phyloP scores from a whole-genome alignment of 2,113 vertebrate species.

The Callospermophilus lateralis region DNA sequence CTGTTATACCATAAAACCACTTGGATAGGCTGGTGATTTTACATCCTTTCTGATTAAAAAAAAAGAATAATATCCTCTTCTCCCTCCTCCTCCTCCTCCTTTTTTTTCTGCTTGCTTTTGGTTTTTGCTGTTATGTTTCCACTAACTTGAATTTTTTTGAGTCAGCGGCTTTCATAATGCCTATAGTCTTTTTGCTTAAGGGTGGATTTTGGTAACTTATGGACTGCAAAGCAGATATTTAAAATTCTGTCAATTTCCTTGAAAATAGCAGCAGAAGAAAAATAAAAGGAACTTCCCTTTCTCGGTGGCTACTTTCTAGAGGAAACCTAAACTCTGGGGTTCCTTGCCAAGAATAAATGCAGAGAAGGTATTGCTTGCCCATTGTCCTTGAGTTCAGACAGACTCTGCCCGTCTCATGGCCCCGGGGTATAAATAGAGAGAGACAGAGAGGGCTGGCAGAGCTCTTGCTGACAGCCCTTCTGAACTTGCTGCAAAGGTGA shows the following conservation, averaged over 20 bases:
- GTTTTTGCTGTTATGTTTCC: not conserved
- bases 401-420: conserved; percentile 82
- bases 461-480: conserved; percentile 81
- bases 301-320: conserved; percentile 65
- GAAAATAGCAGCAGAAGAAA: conserved; percentile 65
- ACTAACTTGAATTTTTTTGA: not conserved
- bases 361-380: conserved; percentile 80
- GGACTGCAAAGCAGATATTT: conserved; percentile 53
- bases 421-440: conserved; percentile 88
- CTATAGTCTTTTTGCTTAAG: conserved; percentile 28
- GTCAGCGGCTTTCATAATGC: not conserved
- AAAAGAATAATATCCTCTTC: not conserved
- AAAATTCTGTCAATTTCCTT: conserved; percentile 70
- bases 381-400: conserved; percentile 80
- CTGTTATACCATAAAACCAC: not conserved
- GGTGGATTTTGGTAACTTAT: conserved; percentile 39
- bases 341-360: conserved; percentile 79
- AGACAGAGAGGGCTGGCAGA: conserved; percentile 81
- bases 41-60: not conserved
- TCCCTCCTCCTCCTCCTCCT: not conserved
- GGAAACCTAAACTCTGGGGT: conserved; percentile 67
- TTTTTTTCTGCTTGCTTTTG: not conserved
- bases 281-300: conserved; percentile 67
- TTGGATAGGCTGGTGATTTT: not conserved
- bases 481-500: conserved; percentile 84